Evolutionary conservation across 2,888 invertebrate species (phyloP).

Genomic region (Campoletis raptor): DNA sequence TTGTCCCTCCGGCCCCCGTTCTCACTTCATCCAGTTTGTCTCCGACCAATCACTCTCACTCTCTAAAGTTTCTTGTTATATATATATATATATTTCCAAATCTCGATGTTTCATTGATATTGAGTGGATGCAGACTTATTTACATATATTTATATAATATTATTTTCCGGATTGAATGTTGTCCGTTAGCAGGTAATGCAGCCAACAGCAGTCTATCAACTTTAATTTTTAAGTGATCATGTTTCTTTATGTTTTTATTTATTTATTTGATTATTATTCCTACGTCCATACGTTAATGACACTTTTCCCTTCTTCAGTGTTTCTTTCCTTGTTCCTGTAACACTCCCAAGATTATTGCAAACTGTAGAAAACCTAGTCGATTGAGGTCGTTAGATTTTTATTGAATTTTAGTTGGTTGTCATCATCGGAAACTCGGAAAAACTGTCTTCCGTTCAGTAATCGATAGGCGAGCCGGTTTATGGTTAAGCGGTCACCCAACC

Average conservation of each 20-base stretch:
- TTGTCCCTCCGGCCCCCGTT: not conserved
- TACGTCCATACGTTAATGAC: not conserved
- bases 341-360: not conserved
- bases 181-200: not conserved
- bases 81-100: constrained; percentile 10
- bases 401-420: not conserved
- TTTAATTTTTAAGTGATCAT: constrained; percentile 11
- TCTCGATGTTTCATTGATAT: constrained; percentile 9
- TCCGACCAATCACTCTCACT: constrained; percentile 50
- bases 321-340: not conserved
- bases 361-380: not conserved
- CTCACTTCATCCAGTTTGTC: constrained; percentile 27
- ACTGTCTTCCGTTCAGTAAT: not conserved
- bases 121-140: not conserved
- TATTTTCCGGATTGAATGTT: not conserved
- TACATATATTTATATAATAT: not conserved
- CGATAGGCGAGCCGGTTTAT: too few species aligned
- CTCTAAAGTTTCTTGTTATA: not conserved
- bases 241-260: not conserved
- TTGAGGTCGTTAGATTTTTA: not conserved
- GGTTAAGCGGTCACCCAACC: not conserved
- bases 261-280: not conserved
- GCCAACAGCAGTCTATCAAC: constrained; percentile 11
- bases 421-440: not conserved
- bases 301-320: not conserved